phyloP scores from a whole-genome alignment of 2,113 vertebrate genomes.

The Brachypodius melanocephalos region DNA sequence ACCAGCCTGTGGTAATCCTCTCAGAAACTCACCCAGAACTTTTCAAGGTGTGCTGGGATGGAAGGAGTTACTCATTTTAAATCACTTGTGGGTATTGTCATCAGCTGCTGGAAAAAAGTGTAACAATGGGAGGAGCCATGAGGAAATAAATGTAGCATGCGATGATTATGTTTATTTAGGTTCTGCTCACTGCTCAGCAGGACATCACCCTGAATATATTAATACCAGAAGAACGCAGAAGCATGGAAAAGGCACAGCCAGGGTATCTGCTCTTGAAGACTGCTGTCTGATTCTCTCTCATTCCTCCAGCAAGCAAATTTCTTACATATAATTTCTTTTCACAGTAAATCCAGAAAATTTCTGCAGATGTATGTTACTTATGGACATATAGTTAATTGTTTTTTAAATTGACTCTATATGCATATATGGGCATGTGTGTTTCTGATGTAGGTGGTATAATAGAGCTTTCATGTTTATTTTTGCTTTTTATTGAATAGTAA shows the following conservation, averaged over 20 bases:
- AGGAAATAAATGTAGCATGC: neutral
- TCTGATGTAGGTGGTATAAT: neutral
- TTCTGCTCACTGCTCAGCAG: neutral
- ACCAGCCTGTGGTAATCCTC: neutral
- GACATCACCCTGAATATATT: neutral
- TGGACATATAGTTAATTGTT: neutral
- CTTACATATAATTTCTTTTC: neutral
- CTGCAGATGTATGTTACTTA: neutral
- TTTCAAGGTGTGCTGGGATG: neutral
- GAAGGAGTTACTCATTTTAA: neutral
- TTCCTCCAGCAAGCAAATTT: neutral
- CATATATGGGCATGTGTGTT: neutral
- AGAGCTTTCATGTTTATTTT: conserved; percentile 28
- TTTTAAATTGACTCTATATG: neutral
- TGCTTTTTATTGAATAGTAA: conserved; percentile 57
- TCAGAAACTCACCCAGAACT: neutral
- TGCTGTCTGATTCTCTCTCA: neutral
- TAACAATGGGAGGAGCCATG: neutral
- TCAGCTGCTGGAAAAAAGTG: neutral
- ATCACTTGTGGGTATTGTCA: neutral
- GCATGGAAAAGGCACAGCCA: neutral
- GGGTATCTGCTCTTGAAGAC: neutral
- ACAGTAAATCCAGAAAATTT: neutral
- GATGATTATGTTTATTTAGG: neutral
- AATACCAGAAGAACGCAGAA: neutral